Conservation (phyloP, 2,797 vertebrate species). For the Anguilla anguilla region DNA sequence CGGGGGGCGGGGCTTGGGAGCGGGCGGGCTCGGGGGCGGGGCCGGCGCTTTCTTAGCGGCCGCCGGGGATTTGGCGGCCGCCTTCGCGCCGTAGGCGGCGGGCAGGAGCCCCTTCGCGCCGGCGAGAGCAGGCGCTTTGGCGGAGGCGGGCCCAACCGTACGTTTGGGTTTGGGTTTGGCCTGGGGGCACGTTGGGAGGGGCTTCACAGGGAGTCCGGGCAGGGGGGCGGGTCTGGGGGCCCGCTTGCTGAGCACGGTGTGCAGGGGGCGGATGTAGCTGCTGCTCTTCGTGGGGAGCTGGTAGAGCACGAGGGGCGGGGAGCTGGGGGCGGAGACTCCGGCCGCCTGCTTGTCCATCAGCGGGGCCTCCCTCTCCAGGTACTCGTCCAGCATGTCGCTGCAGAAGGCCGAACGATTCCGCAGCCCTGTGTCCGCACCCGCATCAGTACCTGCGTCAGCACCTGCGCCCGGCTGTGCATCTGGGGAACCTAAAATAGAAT, state of each 20-base stretch:
- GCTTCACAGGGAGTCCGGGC: slow-evolving; percentile 52
- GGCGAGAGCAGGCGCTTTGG: not conserved
- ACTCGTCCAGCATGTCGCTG: slow-evolving; percentile 97
- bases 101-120: not conserved
- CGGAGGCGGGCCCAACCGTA: slow-evolving; percentile 4
- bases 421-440: slow-evolving; percentile 68
- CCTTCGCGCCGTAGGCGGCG: slow-evolving; percentile 9
- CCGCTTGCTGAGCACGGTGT: slow-evolving; percentile 87
- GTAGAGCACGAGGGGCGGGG: slow-evolving; percentile 78
- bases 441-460: slow-evolving; percentile 42
- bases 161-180: slow-evolving; percentile 67
- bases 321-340: slow-evolving; percentile 76
- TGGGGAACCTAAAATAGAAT: not conserved
- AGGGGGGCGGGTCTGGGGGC: slow-evolving; percentile 62
- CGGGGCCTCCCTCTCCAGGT: slow-evolving; percentile 93
- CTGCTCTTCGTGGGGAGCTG: slow-evolving; percentile 87
- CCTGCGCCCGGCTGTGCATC: not conserved
- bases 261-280: slow-evolving; percentile 89
- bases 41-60: slow-evolving; percentile 22
- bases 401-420: slow-evolving; percentile 96
- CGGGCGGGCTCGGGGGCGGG: not conserved
- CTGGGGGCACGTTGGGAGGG: slow-evolving; percentile 38
- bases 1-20: not conserved
- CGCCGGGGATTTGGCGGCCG: slow-evolving; percentile 30
- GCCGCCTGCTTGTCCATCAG: slow-evolving; percentile 85